Evolutionary conservation across 2,797 vertebrate genomes (phyloP).

Genomic region (Myripristis murdjan): DNA sequence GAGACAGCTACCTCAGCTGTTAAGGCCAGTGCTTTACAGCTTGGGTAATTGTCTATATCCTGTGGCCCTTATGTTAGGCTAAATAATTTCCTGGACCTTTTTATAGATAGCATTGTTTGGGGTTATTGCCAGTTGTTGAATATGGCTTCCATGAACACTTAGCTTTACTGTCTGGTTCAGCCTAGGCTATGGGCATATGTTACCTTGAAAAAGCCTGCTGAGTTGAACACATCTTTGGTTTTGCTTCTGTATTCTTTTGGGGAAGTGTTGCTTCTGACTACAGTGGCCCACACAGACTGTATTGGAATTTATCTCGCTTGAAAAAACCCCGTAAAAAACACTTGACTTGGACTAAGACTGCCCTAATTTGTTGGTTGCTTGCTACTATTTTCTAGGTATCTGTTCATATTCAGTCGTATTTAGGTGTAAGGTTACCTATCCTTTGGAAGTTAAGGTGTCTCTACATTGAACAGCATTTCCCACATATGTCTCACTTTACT

Average conservation of each 20-base stretch:
- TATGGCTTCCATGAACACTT: conserved; percentile 51
- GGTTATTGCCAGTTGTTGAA: conserved; percentile 67
- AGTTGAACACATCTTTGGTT: conserved; percentile 69
- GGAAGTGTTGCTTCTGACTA: conserved; percentile 74
- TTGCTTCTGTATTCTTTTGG: conserved; percentile 80
- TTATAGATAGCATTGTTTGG: conserved; percentile 68
- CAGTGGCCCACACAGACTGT: conserved; percentile 45
- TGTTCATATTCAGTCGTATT: conserved; percentile 11
- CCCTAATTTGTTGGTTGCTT: background rate
- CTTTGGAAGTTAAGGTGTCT: background rate
- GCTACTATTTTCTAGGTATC: background rate
- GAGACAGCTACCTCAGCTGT: conserved; percentile 79
- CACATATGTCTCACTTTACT: background rate
- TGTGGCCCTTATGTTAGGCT: conserved; percentile 77
- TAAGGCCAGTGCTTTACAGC: conserved; percentile 74
- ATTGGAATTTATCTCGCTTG: conserved; percentile 50
- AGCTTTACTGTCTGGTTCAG: conserved; percentile 38
- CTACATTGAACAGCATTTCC: background rate
- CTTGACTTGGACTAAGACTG: conserved; percentile 12
- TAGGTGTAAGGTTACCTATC: background rate
- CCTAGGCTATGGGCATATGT: conserved; percentile 39
- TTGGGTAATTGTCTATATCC: conserved; percentile 80
- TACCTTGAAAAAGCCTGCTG: conserved; percentile 59
- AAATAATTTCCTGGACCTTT: conserved; percentile 79
- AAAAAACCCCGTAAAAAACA: conserved; percentile 30